Base-by-base conservation (phyloP, 1,140 invertebrate genomes). In the Pachyrhynchus sulphureomaculatus region DNA sequence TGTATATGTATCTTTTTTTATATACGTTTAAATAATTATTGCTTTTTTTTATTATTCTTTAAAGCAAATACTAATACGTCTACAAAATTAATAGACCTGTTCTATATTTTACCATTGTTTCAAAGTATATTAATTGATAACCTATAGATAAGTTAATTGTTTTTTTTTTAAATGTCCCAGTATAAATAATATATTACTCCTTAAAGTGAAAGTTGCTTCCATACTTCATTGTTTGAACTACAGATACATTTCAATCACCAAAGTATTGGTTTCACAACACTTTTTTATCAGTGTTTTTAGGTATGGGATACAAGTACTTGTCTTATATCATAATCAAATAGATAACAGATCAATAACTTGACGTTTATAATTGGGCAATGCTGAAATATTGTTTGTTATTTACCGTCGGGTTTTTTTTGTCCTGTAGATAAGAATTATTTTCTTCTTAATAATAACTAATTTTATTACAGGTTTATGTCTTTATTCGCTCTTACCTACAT, bases 161-260 rank as follows among this genome's bases (percentile, higher is more conserved):
- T 56, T 56, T 56, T 55, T 37, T 56, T 26, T 39, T 18, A 29
- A 44, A 41, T 18, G 26, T n/a, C n/a, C 13, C 21, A 54, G 23
- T 8, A 18, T 39, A 4, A 17, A 21, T 42, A 54, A 42, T 51
- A 51, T 51, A 51, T 51, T 33, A 37, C 29, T 51, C 36, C 36
- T 56, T 32, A 21, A 34, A 56, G 53, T 56, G 53, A 56, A 56
- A 56, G 53, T 56, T 44, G 53, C 51, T 42, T 34, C 51, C 20
- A 41, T 15, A 36, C 41, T 32, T 52, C 8, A 29, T 54, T 29
- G 26, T 29, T 39, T 15, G 29, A 54, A 24, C 13, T 39, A 41
- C n/a, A n/a, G n/a, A n/a, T 54, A 17, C 17, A 54, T 26, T 41
- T 29, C 51, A 26, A 20, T 18, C 33, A 6, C 41, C 8, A 6